Base-by-base conservation (phyloP, 2,113 vertebrate species). In the Isichthys henryi region DNA sequence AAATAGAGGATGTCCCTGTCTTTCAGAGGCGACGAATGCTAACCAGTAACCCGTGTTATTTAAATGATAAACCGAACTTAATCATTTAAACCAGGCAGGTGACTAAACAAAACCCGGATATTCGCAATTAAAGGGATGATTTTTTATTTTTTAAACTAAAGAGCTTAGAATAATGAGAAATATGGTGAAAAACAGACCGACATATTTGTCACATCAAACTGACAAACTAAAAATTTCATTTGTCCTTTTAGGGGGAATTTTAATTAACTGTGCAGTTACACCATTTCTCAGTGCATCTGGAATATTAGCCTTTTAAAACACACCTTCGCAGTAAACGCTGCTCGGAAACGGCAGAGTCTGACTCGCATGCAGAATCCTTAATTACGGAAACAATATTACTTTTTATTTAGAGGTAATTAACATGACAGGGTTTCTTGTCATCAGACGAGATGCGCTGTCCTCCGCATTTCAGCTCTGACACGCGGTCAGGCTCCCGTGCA, bases 21-120 rank as follows among this genome's bases (percentile, higher is more conserved):
- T 19, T 19, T 77, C 84, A 90, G 90, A 86, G 27, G 23, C 15
- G 49, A 23, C 1, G 2, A 31, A 50, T 53, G 13, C 88, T 90
- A 45, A 90, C 9, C 92, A 49, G 89, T 92, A 92, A 91, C 89
- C 92, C 90, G 87, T 2, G 58, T 90, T 53, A 56, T 91, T 83
- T 89, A 53, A 90, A 74, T 27, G 53, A 91, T 92, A 91, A 93
- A 92, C 90, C 88, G 89, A 91, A 93, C 89, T 91, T 92, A 93
- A 94, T 94, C 95, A 95, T 93, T 94, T 90, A 94, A 94, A 94
- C 94, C 91, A 94, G 56, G 92, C 93, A 89, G 93, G 90, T 91
- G 93, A 93, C 94, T 95, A 93, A 95, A 94, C 95, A 95, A 95
- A 95, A 95, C 93, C 93, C 92, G 95, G 92, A 93, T 93, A 88